Percentiles rank a stretch among this genome's conserved stretches.
These are phyloP conservation scores for Drosophila prosaltans DNA, from an alignment of 1,140 invertebrate species.

Conservation along the genomic window DNA sequence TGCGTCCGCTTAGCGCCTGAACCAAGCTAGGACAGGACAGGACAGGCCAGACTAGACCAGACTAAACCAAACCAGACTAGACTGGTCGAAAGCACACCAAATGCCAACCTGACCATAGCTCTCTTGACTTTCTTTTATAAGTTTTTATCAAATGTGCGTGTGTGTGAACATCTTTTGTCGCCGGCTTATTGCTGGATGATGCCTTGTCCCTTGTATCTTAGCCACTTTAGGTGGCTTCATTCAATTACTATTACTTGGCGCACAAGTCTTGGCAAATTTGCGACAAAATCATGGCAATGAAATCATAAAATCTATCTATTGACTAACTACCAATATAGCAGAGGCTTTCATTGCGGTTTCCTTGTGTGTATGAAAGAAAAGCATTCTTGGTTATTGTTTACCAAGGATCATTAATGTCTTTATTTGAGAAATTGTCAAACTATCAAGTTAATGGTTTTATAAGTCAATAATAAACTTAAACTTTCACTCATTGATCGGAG, in stretches of 20 bases:
- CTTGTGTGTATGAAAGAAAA: neutral
- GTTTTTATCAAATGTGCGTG: constrained; percentile 13
- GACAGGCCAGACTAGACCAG: neutral
- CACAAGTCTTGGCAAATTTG: constrained; percentile 13
- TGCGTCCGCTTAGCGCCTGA: constrained; percentile 21
- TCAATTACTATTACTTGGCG: constrained; percentile 24
- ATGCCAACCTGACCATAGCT: neutral
- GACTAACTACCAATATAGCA: constrained; percentile 1
- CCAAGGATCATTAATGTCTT: neutral
- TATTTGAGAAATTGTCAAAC: too few species aligned
- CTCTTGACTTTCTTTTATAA: constrained; percentile 16
- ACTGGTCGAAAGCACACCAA: constrained; percentile 4
- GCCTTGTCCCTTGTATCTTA: constrained; percentile 8
- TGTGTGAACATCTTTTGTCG: constrained; percentile 25
- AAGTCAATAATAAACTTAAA: too few species aligned
- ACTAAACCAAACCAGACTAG: constrained; percentile 6
- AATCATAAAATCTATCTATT: constrained; percentile 13
- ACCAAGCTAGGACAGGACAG: neutral
- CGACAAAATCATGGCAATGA: constrained; percentile 10
- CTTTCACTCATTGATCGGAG: too few species aligned
- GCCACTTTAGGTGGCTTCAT: constrained; percentile 29
- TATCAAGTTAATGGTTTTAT: too few species aligned
- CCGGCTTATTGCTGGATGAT: neutral
- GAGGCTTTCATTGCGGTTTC: neutral
- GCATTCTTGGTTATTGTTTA: neutral